Conservation (phyloP, 2,888 invertebrate species). For the Colostygia pectinataria region DNA sequence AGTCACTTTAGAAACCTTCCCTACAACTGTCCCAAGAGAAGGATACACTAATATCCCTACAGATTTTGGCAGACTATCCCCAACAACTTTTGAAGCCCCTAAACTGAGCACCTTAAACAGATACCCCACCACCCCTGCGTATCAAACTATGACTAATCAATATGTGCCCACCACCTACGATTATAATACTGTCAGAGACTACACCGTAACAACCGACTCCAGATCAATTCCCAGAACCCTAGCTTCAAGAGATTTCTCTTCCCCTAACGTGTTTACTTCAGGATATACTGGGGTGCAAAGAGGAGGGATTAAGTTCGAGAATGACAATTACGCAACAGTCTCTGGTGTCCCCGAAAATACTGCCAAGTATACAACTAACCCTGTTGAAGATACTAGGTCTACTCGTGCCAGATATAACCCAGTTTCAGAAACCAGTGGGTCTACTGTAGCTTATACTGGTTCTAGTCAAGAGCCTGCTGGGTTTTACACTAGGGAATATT, state of each 20-base stretch:
- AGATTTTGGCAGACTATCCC: slow-evolving; percentile 21
- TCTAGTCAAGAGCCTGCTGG: slow-evolving; percentile 59
- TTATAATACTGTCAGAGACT: slow-evolving; percentile 23
- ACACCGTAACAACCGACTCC: slow-evolving; percentile 26
- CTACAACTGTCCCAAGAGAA: slow-evolving; percentile 26
- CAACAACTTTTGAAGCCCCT: slow-evolving; percentile 30
- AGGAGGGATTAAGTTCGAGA: slow-evolving; percentile 31
- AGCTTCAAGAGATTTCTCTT: slow-evolving; percentile 30
- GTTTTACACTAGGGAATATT: slow-evolving; percentile 73
- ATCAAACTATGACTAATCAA: slow-evolving; percentile 31
- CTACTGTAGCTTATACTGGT: slow-evolving; percentile 57
- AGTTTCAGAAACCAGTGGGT: slow-evolving; percentile 57
- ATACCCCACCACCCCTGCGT: slow-evolving; percentile 32
- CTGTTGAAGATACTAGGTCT: slow-evolving; percentile 32
- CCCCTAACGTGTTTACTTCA: slow-evolving; percentile 34
- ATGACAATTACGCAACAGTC: slow-evolving; percentile 23
- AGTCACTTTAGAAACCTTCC: slow-evolving; percentile 28
- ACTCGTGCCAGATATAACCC: slow-evolving; percentile 47
- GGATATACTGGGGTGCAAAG: slow-evolving; percentile 37
- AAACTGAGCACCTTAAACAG: slow-evolving; percentile 25
- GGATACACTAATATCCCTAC: slow-evolving; percentile 30
- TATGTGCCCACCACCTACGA: slow-evolving; percentile 29
- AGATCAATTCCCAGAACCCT: slow-evolving; percentile 30
- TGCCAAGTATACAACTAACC: slow-evolving; percentile 22
- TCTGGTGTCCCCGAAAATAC: slow-evolving; percentile 18